phyloP scores from a whole-genome alignment of 2,797 vertebrate species.

The Syndactyla subalaris region DNA sequence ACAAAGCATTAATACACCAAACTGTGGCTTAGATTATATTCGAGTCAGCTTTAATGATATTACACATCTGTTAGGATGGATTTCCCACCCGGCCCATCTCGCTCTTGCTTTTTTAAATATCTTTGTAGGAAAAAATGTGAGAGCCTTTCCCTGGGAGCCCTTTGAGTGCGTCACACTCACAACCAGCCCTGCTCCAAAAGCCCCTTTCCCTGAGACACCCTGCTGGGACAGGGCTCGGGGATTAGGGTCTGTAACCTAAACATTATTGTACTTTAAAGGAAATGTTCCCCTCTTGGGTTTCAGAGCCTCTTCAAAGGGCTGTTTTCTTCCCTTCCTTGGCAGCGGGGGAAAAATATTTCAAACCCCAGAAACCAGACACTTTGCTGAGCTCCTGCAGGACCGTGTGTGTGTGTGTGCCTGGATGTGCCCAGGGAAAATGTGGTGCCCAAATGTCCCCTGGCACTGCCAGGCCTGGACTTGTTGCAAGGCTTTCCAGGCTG shows the following conservation, averaged over 20 bases:
- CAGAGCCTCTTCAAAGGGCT: slow-evolving; percentile 47
- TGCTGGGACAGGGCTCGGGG: not conserved
- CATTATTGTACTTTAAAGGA: slow-evolving; percentile 40
- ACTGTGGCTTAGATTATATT: slow-evolving; percentile 74
- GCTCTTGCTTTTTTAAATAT: slow-evolving; percentile 22
- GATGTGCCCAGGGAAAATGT: not conserved
- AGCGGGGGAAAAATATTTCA: not conserved
- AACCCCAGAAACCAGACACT: slow-evolving; percentile 13
- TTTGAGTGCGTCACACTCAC: not conserved
- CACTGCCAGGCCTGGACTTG: not conserved
- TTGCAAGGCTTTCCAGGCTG: not conserved
- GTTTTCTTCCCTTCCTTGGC: slow-evolving; percentile 25
- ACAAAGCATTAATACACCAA: slow-evolving; percentile 82
- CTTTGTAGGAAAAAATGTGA: slow-evolving; percentile 1
- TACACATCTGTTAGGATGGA: slow-evolving; percentile 75
- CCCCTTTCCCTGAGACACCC: not conserved
- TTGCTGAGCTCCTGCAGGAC: not conserved
- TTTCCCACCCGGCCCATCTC: slow-evolving; percentile 52
- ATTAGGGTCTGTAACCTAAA: slow-evolving; percentile 51
- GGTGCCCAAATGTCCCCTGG: not conserved
- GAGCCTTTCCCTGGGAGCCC: slow-evolving; percentile 7
- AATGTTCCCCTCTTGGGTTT: slow-evolving; percentile 39
- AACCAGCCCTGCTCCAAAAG: not conserved
- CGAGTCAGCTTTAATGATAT: slow-evolving; percentile 76
- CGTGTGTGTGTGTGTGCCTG: not conserved